These are phyloP conservation scores for Lepilemur septentrionalis DNA, from an alignment of 2,797 vertebrate species.

Conservation along the genomic window DNA sequence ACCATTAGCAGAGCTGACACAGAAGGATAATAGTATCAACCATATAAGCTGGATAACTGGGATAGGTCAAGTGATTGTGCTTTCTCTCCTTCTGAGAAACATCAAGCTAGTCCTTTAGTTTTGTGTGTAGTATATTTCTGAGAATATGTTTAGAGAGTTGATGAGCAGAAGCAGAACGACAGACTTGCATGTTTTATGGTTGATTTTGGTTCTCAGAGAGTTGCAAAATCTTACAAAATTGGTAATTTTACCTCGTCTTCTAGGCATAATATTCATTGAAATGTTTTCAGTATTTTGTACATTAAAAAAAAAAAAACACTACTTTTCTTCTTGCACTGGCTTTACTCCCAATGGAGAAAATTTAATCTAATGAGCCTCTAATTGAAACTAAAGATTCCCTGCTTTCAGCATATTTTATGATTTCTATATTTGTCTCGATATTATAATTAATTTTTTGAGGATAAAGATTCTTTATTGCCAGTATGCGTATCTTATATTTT, in stretches of 20 bases:
- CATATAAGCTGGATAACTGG: not conserved
- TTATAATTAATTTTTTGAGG: not conserved
- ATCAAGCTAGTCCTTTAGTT: not conserved
- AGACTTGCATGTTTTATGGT: not conserved
- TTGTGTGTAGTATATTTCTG: not conserved
- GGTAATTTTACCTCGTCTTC: not conserved
- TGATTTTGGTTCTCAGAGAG: not conserved
- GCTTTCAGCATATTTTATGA: slow-evolving; percentile 8
- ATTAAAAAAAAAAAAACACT: not conserved
- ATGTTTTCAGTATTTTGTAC: not conserved
- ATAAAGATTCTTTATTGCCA: not conserved
- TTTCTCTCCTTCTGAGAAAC: not conserved
- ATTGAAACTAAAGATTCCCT: not conserved
- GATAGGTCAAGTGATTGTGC: not conserved
- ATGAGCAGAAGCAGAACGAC: slow-evolving; percentile 2
- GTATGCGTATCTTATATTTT: not conserved
- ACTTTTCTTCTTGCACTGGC: not conserved
- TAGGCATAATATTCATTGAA: slow-evolving; percentile 10
- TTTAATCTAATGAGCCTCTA: not conserved
- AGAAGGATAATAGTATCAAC: not conserved
- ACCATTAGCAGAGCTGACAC: not conserved
- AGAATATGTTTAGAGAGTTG: not conserved
- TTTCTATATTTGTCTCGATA: slow-evolving; percentile 20
- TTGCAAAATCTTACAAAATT: not conserved
- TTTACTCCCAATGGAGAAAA: not conserved